Percentiles rank a stretch among this genome's conserved stretches.
Evolutionary conservation across 2,113 vertebrate species (phyloP).

Genomic region (Ifrita kowaldi): DNA sequence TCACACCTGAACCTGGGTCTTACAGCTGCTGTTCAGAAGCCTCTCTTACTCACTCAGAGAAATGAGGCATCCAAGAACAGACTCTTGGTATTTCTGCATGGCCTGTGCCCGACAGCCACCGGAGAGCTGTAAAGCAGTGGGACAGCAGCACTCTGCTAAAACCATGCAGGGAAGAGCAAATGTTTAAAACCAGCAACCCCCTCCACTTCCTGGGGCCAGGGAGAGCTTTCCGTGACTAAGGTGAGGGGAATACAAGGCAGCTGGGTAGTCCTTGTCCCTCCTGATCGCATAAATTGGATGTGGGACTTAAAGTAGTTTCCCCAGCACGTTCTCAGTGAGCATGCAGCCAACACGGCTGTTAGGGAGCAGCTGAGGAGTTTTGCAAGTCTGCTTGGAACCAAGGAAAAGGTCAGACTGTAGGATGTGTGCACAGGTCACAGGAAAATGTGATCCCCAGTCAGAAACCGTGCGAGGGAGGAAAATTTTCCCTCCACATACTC

Average conservation of each 20-base stretch:
- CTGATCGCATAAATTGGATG: background rate
- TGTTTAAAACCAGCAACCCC: background rate
- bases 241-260: accelerated
- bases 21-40: background rate
- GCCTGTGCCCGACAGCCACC: accelerated
- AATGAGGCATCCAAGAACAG: background rate
- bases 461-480: background rate
- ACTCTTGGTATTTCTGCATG: background rate
- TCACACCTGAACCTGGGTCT: background rate
- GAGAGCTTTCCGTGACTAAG: accelerated
- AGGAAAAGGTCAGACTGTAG: background rate
- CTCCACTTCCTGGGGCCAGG: background rate
- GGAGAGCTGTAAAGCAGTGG: background rate
- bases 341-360: background rate
- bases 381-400: background rate
- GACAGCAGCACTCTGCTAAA: background rate
- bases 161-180: accelerated
- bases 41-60: background rate
- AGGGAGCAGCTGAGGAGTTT: background rate
- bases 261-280: background rate
- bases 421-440: background rate
- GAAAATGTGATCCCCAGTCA: background rate
- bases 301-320: background rate
- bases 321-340: accelerated
- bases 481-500: accelerated